phyloP scores from a whole-genome alignment of 1,140 invertebrate species.

The Polypedilum vanderplanki region DNA sequence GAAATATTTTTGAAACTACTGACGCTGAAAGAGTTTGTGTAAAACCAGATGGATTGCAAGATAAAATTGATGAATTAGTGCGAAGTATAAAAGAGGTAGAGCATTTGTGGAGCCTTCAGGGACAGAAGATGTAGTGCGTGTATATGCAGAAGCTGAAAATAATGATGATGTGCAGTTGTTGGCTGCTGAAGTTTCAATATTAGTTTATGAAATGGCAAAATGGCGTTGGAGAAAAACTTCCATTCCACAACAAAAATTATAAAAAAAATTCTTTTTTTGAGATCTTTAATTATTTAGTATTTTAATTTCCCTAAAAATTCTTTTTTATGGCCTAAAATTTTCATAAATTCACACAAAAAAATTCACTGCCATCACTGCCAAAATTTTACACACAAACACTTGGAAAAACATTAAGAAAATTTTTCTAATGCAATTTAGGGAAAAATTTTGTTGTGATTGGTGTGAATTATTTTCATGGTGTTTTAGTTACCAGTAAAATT shows the following conservation, averaged over 20 bases:
- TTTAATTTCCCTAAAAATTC: no score
- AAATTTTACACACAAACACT: no score
- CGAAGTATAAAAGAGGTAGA: slow-evolving; percentile 62
- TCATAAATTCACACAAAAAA: no score
- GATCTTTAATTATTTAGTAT: no score
- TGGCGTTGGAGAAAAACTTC: slow-evolving; percentile 54
- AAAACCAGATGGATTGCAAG: slow-evolving; percentile 74
- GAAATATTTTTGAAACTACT: slow-evolving; percentile 72
- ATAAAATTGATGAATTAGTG: slow-evolving; percentile 67
- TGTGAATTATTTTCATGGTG: no score
- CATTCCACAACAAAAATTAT: slow-evolving; percentile 36
- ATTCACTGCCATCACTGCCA: no score
- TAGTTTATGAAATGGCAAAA: slow-evolving; percentile 70
- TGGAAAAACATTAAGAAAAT: no score
- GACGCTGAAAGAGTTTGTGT: slow-evolving; percentile 78
- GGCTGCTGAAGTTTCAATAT: slow-evolving; percentile 63
- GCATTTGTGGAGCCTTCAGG: slow-evolving; percentile 93
- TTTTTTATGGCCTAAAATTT: no score
- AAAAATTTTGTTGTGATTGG: no score
- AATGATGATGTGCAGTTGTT: slow-evolving; percentile 63
- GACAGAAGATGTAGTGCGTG: slow-evolving; percentile 92
- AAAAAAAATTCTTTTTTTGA: background rate
- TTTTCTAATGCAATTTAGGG: no score
- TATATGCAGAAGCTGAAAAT: slow-evolving; percentile 91
- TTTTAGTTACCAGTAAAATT: no score